phyloP scores from a whole-genome alignment of 2,113 vertebrate species.

The Caracal caracal region DNA sequence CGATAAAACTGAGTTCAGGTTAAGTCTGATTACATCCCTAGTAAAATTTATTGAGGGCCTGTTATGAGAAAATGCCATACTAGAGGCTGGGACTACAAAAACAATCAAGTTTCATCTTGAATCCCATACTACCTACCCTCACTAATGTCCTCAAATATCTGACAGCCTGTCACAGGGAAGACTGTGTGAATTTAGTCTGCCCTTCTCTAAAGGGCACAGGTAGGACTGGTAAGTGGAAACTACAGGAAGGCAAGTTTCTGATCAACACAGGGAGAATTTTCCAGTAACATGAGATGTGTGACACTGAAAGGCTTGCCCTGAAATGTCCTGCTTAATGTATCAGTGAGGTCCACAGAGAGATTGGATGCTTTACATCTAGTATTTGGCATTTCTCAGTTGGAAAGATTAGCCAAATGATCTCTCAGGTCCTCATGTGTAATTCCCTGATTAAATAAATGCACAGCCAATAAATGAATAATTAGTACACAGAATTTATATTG shows the following conservation, averaged over 20 bases:
- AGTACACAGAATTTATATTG: background rate
- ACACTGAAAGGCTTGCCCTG: background rate
- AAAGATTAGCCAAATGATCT: background rate
- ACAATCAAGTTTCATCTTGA: background rate
- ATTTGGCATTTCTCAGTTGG: background rate
- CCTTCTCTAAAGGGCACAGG: background rate
- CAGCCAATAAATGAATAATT: background rate
- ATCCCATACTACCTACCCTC: background rate
- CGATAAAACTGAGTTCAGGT: background rate
- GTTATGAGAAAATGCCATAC: background rate
- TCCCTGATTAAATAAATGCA: background rate
- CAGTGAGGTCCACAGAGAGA: background rate
- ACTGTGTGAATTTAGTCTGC: background rate
- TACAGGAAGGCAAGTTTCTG: background rate
- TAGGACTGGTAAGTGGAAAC: background rate
- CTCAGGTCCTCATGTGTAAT: background rate
- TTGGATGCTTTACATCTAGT: background rate
- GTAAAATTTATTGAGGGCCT: background rate
- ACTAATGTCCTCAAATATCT: background rate
- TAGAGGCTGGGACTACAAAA: background rate
- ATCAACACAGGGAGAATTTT: background rate
- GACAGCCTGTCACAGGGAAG: background rate
- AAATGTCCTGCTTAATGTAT: background rate
- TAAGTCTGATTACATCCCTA: background rate
- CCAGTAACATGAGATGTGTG: background rate